Percentiles rank a stretch among this genome's conserved stretches.
phyloP scores from a whole-genome alignment of 1,140 invertebrate genomes.

The Drosophila murphyi region DNA sequence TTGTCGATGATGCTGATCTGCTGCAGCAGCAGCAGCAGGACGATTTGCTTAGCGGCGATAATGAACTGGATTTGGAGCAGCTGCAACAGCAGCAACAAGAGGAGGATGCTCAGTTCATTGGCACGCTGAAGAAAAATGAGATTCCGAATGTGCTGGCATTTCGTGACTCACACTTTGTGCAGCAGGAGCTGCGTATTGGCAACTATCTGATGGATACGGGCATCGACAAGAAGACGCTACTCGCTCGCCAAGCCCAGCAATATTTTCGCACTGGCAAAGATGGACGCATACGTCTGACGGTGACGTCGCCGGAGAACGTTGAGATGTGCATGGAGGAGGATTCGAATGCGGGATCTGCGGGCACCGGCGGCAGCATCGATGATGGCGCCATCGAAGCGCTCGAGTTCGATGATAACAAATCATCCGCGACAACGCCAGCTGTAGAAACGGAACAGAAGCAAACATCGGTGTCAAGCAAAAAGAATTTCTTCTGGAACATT shows the following conservation, averaged over 20 bases:
- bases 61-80: conserved; percentile 40
- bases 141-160: conserved; percentile 83
- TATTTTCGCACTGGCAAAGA: conserved; percentile 61
- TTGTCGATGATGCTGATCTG: conserved; percentile 56
- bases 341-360: conserved; percentile 56
- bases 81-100: conserved; percentile 25
- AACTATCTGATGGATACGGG: conserved; percentile 84
- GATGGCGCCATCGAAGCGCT: conserved; percentile 79
- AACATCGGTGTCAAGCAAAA: conserved; percentile 44
- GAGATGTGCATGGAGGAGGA: conserved; percentile 77
- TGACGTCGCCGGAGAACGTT: conserved; percentile 81
- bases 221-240: conserved; percentile 75
- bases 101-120: conserved; percentile 35
- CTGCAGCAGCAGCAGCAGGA: conserved; percentile 26
- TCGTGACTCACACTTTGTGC: conserved; percentile 81
- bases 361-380: conserved; percentile 61
- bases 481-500: conserved; percentile 81
- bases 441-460: not conserved
- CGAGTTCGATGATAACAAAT: conserved; percentile 62
- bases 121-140: conserved; percentile 77
- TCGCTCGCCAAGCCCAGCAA: conserved; percentile 59
- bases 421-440: conserved; percentile 6
- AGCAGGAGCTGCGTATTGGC: conserved; percentile 83
- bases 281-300: conserved; percentile 71
- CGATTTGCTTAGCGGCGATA: conserved; percentile 35